Base-by-base conservation (phyloP, 2,888 invertebrate genomes). In the Ectemnius cavifrons region DNA sequence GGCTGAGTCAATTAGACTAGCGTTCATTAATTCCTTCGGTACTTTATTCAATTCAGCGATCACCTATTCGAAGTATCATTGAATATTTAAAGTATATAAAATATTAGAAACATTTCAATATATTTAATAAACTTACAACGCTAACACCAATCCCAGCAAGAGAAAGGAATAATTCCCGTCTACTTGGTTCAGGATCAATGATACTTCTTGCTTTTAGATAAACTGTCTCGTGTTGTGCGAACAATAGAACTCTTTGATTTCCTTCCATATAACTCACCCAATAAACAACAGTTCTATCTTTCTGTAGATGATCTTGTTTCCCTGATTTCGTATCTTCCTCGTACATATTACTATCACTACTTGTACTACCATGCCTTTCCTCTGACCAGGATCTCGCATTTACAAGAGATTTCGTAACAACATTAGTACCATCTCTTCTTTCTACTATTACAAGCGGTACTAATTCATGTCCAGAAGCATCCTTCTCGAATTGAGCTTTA, bases 251-350 rank as follows among this genome's bases (percentile, higher is more conserved):
- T 83, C 96, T 92, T 89, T 97, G 96, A 60, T 94, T 93, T 0
- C 94, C 94, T 76, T 96, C 95, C 90, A 95, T 93, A 87, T 94
- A 96, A 4, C 96, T 96, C 49, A 96, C 93, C 96, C 96, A 97
- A 90, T 95, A 96, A 11, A 97, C 95, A 0, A 94, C 92, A 4
- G 96, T 94, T 89, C 96, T 95, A 87, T 96, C 95, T 87, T 94
- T 94, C 67, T 95, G 93, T 73, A 94, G 94, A 89, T 94, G 73
- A 5, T 85, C 86, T 0, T 82, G 70, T 16, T 68, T 78, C 11
- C 79, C 68, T 2, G 66, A 67, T 46, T 84, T 83, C 2, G 64
- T 62, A 16, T 85, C 83, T 4, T 75, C 80, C 4, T 85, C 83
- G 61, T 72, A 79, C 82, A 93, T 93, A 0, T 93, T 92, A 20